Conservation (phyloP, 1,140 invertebrate species). For the Aethina tumida region DNA sequence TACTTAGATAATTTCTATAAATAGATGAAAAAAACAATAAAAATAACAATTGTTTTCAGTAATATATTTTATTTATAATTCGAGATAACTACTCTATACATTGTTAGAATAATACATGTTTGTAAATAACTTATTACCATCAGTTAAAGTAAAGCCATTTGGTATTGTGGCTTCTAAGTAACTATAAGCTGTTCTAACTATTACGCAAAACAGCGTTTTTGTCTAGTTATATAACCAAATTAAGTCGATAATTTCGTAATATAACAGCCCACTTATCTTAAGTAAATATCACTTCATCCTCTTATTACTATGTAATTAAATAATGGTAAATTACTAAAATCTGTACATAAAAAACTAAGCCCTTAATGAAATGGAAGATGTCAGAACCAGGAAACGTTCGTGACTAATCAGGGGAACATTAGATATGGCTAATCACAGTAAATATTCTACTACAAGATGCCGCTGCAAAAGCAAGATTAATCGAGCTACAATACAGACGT, state of each 20-base stretch:
- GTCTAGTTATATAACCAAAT: constrained; percentile 8
- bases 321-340: constrained; percentile 13
- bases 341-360: constrained; percentile 20
- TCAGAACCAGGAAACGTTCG: constrained; percentile 13
- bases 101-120: constrained; percentile 14
- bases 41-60: constrained; percentile 4
- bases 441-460: constrained; percentile 15
- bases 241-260: constrained; percentile 1
- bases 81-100: constrained; percentile 19
- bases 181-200: constrained; percentile 12
- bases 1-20: too few species aligned
- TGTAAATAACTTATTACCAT: constrained; percentile 12
- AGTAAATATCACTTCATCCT: constrained; percentile 20
- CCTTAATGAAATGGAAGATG: constrained; percentile 17
- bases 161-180: constrained; percentile 10
- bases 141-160: constrained; percentile 5
- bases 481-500: too few species aligned
- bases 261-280: constrained; percentile 3
- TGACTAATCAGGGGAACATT: constrained; percentile 12
- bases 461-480: too few species aligned
- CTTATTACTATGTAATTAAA: constrained; percentile 14
- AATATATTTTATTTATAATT: constrained; percentile 14
- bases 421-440: constrained; percentile 26
- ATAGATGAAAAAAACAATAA: too few species aligned
- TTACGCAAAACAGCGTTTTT: constrained; percentile 3